Base-by-base conservation (phyloP, 1,140 invertebrate genomes). In the Hyles vespertilio region DNA sequence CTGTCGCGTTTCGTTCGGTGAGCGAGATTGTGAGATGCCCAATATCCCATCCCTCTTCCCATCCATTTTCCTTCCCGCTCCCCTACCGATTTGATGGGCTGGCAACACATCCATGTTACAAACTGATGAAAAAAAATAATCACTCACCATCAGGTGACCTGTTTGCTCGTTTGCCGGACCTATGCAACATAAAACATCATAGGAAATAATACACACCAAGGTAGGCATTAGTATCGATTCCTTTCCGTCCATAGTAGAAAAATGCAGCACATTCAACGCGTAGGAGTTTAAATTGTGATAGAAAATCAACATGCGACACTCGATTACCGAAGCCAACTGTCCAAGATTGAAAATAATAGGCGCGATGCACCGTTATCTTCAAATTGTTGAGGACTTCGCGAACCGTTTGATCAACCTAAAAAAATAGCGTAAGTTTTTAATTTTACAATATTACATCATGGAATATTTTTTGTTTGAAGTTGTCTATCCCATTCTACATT, bases 341-440 rank as follows among this genome's bases (percentile, higher is more conserved):
- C 84, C 84, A 87, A 0, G 55, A 66, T 48, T 81, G 58, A 54
- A 81, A 84, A 56, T 84, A 80, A 59, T 77, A 81, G 0, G 76
- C 73, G 6, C 77, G 61, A 44, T 84, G 74, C 0, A 80, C 69
- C 48, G 68, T 69, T 6, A 87, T 67, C 3, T 75, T 67, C 3
- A 84, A 49, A 55, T 66, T 69, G 0, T 72, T 48, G 0, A 87
- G 48, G 5, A 78, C 58, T 59, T 80, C 65, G 8, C 32, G 58
- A 0, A 87, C 64, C 6, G 76, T 75, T 58, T 77, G 61, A 48
- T 87, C 84, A 5, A 87, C 79, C 84, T 87, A 46, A 8, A 57
- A 57, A 71, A 47, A n/a, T 36, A 10, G 9, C 3, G 22, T 44
- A 47, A 53, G 55, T 44, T 3, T 7, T 36, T 36, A 36, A 36